Evolutionary conservation across 2,888 invertebrate species (phyloP), one percentile per base, ranked within the genome.

Genomic region (Atherix ibis): DNA sequence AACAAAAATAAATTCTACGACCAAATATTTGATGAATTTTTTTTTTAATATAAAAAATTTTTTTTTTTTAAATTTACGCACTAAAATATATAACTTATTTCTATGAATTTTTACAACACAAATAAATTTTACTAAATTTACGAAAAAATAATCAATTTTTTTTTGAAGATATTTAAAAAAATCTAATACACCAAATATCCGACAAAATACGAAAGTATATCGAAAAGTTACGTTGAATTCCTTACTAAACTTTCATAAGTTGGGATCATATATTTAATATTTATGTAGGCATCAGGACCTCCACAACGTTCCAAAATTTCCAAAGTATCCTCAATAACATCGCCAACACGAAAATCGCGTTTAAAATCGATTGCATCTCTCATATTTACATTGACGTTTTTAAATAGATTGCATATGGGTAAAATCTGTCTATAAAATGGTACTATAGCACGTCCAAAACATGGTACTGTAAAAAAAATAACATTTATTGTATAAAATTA

Each of bases 201-300:
- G n/a, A n/a, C n/a, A n/a, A n/a, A n/a, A n/a, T n/a, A n/a, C n/a
- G n/a, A n/a, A n/a, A n/a, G n/a, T n/a, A n/a, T n/a, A n/a, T n/a
- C n/a, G n/a, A n/a, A n/a, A n/a, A n/a, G n/a, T n/a, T n/a, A n/a
- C n/a, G n/a, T n/a, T n/a, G n/a, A 36, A 26, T 36, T 36, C 31
- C 31, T 18, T 9, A 36, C 36, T 50, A 80, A 84, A 12, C 94
- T 94, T 59, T 95, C 92, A 53, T 95, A 97, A n/a, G 94, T 94
- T 1, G 95, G 95, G 47, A 97, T 75, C 74, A 95, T 84, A 59
- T 97, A 97, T 63, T 97, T 95, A 50, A 97, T 95, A 60, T 95
- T 95, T 50, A 94, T 91, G 56, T 88, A 94, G 2, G 95, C 92
- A 56, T 94, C 89, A 34, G 87, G 83, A 1, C 95, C 95, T 2